Percentiles rank a stretch among this genome's conserved stretches.
phyloP scores from a whole-genome alignment of 1,140 invertebrate species.

The Cecropterus lyciades region DNA sequence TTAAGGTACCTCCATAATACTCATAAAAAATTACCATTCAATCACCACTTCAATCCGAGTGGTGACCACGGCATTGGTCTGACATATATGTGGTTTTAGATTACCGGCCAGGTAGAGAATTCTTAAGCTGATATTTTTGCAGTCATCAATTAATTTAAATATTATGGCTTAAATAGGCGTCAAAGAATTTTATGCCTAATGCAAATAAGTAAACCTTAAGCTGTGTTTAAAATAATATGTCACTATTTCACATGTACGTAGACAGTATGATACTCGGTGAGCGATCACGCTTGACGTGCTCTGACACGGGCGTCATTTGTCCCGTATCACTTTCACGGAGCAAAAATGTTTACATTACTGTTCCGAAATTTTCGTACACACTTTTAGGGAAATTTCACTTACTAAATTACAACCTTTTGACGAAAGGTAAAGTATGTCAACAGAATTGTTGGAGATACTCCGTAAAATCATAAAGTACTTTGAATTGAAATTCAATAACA shows the following conservation, averaged over 20 bases:
- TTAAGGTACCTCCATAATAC: no score
- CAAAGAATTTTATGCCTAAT: no score
- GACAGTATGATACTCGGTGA: neutral
- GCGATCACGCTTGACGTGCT: constrained; percentile 17
- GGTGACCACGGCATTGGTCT: no score
- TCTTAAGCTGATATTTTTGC: no score
- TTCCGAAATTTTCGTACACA: constrained; percentile 26
- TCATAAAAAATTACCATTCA: no score
- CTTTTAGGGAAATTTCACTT: constrained; percentile 19
- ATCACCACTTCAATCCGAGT: no score
- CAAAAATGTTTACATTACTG: constrained; percentile 31
- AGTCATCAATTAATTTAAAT: no score
- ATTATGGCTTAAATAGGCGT: no score
- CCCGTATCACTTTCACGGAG: constrained; percentile 24
- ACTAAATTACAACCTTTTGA: constrained; percentile 25
- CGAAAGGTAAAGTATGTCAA: constrained; percentile 16
- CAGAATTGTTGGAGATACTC: neutral
- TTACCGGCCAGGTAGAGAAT: no score
- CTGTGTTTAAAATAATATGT: constrained; percentile 3
- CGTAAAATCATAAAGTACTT: neutral
- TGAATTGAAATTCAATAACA: neutral
- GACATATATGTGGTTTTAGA: no score
- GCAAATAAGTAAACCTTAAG: no score
- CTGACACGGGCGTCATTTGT: constrained; percentile 24
- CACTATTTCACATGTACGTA: constrained; percentile 2